Base-by-base conservation (phyloP, 2,113 vertebrate species). In the Myotis lucifugus region DNA sequence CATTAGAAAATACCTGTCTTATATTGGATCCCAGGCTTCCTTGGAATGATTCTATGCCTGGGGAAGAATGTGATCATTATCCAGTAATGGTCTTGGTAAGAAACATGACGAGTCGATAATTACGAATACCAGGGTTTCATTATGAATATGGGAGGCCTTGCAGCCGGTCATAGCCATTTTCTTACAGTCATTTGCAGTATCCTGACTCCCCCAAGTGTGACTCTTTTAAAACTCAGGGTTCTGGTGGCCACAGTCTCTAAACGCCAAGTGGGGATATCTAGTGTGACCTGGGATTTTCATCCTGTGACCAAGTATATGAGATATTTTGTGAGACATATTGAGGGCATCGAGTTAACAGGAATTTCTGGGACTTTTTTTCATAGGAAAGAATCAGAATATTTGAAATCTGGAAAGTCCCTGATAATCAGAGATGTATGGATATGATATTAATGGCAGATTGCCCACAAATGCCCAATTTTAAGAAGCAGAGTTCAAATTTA, bases 361-460 rank as follows among this genome's bases (percentile, higher is more conserved):
- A 69, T 81, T 95, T 34, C 69, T 64, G 27, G 23, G 48, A 32
- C 74, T 86, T 50, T 70, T 46, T 82, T 46, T 19, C 48, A 32
- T 72, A 21, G 21, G 54, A 79, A 84, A 81, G 70, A 94, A 96
- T 85, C 50, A 82, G 32, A 82, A 91, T 85, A 88, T 95, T 92
- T 85, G 18, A 92, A 84, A 89, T 88, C 56, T 64, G 94, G 76
- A 88, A 85, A 91, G 86, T 74, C 40, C 15, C 8, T 92, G 59
- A 48, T 81, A n/a, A 87, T 40, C 21, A 34, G 95, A 88, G n/a
- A 40, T 74, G 90, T 91, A 66, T 42, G 29, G 14, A 86, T 50
- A 64, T 52, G 48, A 83, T 64, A 50, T 25, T 42, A 54, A 27
- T 0, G 12, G 85, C 48, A 66, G 70, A 69, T 17, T 95, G 50